These are phyloP conservation scores for Oryzias javanicus DNA, from an alignment of 2,113 vertebrate species.

Conservation along the genomic window DNA sequence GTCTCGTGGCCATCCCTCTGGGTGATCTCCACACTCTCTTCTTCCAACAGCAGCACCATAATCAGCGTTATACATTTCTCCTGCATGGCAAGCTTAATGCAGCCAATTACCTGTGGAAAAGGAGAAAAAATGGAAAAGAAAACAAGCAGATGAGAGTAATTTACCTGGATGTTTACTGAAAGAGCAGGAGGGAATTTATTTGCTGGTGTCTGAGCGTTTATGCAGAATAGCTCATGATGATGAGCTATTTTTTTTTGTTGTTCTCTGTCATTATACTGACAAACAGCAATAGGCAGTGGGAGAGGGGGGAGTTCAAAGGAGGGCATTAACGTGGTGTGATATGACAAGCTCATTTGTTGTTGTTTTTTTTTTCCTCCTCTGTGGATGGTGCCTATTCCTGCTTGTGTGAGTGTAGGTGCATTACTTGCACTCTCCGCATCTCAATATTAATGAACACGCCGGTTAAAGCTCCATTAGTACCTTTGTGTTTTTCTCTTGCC, in stretches of 20 bases:
- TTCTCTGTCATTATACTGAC: slow-evolving; percentile 15
- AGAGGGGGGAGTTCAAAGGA: slow-evolving; percentile 24
- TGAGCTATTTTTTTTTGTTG: slow-evolving; percentile 22
- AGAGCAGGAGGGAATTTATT: slow-evolving; percentile 1
- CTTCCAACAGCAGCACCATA: slow-evolving; percentile 31
- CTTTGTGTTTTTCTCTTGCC: slow-evolving; percentile 28
- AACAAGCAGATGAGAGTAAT: slow-evolving; percentile 13
- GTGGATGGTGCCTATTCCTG: neutral
- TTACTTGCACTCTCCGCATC: slow-evolving; percentile 35
- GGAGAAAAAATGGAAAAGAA: slow-evolving; percentile 9
- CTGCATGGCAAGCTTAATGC: slow-evolving; percentile 39
- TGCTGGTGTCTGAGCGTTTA: slow-evolving; percentile 10
- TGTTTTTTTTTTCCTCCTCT: neutral
- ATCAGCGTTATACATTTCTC: slow-evolving; percentile 57
- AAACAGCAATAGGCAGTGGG: slow-evolving; percentile 5
- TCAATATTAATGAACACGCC: slow-evolving; percentile 56
- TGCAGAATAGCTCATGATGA: slow-evolving; percentile 17
- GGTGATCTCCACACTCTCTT: slow-evolving; percentile 23
- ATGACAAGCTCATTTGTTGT: slow-evolving; percentile 44
- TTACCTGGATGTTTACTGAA: slow-evolving; percentile 2
- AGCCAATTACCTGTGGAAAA: slow-evolving; percentile 45
- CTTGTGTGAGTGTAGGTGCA: neutral
- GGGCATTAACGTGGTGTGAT: slow-evolving; percentile 15
- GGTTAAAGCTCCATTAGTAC: slow-evolving; percentile 59
- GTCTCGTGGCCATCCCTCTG: slow-evolving; percentile 11